phyloP scores from a whole-genome alignment of 2,113 vertebrate genomes.

The Phocoena sinus region DNA sequence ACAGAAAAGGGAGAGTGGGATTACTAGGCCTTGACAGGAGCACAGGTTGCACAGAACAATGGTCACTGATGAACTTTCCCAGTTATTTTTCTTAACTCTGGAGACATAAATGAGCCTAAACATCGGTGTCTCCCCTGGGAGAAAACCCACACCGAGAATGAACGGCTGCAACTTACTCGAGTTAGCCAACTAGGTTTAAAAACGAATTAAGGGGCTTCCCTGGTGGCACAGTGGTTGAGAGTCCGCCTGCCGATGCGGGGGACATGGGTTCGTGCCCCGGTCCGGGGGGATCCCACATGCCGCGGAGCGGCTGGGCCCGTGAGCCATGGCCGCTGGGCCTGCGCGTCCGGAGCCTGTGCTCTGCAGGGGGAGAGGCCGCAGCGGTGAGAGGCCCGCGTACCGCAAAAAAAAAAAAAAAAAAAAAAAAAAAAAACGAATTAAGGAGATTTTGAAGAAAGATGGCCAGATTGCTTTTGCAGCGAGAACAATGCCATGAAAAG shows the following conservation, averaged over 20 bases:
- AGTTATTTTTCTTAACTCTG: not conserved
- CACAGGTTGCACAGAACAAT: fast-evolving
- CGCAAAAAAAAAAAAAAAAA: too few species aligned
- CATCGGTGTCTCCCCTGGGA: not conserved
- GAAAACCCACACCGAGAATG: not conserved
- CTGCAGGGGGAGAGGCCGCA: too few species aligned
- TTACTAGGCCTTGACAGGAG: not conserved
- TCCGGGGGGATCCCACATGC: too few species aligned
- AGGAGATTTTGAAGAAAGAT: not conserved
- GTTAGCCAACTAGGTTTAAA: not conserved
- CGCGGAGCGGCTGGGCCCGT: too few species aligned
- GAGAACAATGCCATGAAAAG: not conserved
- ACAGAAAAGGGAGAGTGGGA: not conserved
- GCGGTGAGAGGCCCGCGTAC: too few species aligned
- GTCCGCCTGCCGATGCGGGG: too few species aligned
- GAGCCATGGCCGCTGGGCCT: too few species aligned
- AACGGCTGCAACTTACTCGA: not conserved
- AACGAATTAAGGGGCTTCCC: not conserved
- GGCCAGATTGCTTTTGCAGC: not conserved
- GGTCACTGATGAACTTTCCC: not conserved
- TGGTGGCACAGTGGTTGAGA: too few species aligned
- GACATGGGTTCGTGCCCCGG: too few species aligned
- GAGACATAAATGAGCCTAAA: not conserved
- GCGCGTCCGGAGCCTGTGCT: too few species aligned
- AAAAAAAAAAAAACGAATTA: not conserved